A percentile compares a stretch with the other conserved stretches of the same genome.
Conservation (phyloP, 2,113 vertebrate species). For the Girardinichthys multiradiatus region DNA sequence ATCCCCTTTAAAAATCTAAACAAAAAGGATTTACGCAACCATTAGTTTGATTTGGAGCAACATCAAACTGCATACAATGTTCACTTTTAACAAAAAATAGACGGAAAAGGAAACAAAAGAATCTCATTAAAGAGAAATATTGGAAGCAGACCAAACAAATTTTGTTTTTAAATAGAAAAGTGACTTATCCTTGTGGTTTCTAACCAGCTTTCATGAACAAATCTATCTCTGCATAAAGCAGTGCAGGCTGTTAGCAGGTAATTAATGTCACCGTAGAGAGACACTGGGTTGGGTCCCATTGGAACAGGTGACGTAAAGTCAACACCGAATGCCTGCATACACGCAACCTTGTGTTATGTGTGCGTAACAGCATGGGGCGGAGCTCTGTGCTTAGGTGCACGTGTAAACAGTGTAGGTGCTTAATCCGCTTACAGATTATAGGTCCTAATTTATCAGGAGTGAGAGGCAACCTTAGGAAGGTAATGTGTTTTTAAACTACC, state of each 20-base stretch:
- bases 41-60: slow-evolving; percentile 13
- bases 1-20: slow-evolving; percentile 45
- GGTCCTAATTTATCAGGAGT: slow-evolving; percentile 72
- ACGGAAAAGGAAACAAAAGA: background rate
- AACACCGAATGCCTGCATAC: slow-evolving; percentile 16
- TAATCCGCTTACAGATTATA: slow-evolving; percentile 81
- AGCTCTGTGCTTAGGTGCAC: slow-evolving; percentile 45
- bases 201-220: background rate
- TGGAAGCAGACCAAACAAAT: background rate
- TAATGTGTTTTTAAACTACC: slow-evolving; percentile 54
- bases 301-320: slow-evolving; percentile 35
- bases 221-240: background rate
- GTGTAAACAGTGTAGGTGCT: slow-evolving; percentile 63
- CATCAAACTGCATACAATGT: background rate
- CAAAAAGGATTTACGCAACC: slow-evolving; percentile 15
- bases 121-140: background rate
- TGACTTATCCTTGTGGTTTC: background rate
- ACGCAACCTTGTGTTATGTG: slow-evolving; percentile 29
- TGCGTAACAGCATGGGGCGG: slow-evolving; percentile 23
- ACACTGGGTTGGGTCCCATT: slow-evolving; percentile 22
- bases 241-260: background rate
- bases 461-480: slow-evolving; percentile 56
- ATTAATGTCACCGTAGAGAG: slow-evolving; percentile 30
- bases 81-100: background rate
- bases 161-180: background rate